Conservation (phyloP, 2,113 vertebrate genomes). For the Paralichthys olivaceus region DNA sequence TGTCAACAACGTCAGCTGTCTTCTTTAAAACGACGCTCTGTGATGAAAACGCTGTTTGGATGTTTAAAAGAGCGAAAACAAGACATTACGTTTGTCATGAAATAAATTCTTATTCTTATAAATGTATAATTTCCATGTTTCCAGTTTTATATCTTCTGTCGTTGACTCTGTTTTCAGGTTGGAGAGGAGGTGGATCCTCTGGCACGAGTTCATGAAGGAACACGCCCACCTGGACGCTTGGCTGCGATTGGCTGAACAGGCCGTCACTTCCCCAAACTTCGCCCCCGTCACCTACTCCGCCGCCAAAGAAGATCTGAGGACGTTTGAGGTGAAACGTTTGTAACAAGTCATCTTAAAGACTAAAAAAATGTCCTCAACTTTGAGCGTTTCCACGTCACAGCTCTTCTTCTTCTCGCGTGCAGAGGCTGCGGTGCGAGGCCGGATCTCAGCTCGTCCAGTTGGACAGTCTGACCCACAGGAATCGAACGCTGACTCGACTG, state of each 20-base stretch:
- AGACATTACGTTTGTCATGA: too few relatives aligned
- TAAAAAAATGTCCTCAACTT: not conserved
- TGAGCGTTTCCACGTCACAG: not conserved
- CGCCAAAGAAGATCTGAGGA: conserved; percentile 76
- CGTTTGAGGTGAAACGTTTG: conserved; percentile 75
- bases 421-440: conserved; percentile 77
- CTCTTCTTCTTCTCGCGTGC: not conserved
- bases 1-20: too few relatives aligned
- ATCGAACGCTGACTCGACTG: conserved; percentile 63
- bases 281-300: conserved; percentile 56
- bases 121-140: too few relatives aligned
- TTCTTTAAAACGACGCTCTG: too few relatives aligned
- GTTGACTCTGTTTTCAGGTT: conserved; percentile 56
- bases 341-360: too few relatives aligned
- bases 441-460: conserved; percentile 71
- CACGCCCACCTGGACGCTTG: conserved; percentile 79
- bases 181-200: conserved; percentile 75
- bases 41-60: too few relatives aligned
- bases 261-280: conserved; percentile 40
- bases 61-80: too few relatives aligned
- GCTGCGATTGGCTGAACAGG: conserved; percentile 75
- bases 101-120: too few relatives aligned
- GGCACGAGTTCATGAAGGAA: conserved; percentile 81
- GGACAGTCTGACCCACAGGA: conserved; percentile 78
- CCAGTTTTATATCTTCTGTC: not conserved